Percentiles rank a stretch among this genome's conserved stretches.
Conservation (phyloP, 2,113 vertebrate species). For the Thymallus thymallus region DNA sequence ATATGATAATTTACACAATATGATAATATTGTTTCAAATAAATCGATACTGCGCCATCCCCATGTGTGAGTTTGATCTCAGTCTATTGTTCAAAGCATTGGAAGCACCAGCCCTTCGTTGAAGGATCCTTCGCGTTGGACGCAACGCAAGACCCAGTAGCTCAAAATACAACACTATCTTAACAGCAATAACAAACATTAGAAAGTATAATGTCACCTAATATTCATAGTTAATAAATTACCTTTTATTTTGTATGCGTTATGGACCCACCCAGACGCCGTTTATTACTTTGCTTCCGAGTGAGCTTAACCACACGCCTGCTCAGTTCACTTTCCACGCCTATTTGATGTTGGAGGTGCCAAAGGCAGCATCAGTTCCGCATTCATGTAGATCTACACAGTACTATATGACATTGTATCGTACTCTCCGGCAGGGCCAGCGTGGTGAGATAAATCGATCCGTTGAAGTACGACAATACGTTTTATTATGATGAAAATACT, state of each 20-base stretch:
- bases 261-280: conserved; percentile 36
- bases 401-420: too few species aligned
- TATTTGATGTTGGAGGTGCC: conserved; percentile 1
- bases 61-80: background rate
- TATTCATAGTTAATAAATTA: conserved; percentile 23
- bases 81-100: background rate
- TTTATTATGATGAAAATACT: too few species aligned
- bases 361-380: conserved; percentile 2
- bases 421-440: too few species aligned
- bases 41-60: background rate
- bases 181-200: accelerated
- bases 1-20: background rate
- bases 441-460: too few species aligned
- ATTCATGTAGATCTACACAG: background rate
- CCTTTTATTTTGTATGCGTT: conserved; percentile 50
- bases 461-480: too few species aligned
- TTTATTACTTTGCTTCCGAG: conserved; percentile 51
- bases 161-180: conserved; percentile 8
- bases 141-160: conserved; percentile 11
- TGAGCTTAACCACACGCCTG: conserved; percentile 11
- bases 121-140: conserved; percentile 18
- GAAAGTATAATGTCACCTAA: background rate
- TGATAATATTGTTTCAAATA: background rate
- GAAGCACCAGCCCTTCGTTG: background rate
- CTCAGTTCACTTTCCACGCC: background rate